Conservation (phyloP, 2,797 vertebrate species). For the Cuniculus paca region DNA sequence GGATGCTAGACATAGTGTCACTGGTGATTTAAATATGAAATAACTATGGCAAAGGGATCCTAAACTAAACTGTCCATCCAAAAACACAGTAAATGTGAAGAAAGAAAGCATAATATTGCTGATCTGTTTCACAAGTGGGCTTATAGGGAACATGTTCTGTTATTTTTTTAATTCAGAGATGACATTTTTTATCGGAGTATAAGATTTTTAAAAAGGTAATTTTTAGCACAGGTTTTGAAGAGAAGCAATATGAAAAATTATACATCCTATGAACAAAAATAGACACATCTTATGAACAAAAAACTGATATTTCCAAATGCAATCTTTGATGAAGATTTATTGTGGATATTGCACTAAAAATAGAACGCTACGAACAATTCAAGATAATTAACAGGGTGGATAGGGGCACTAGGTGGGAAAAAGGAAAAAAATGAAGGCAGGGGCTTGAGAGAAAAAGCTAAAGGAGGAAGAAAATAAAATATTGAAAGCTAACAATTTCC, state of each 20-base stretch:
- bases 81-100: not conserved
- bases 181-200: not conserved
- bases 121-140: not conserved
- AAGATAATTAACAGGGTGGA: not conserved
- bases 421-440: not conserved
- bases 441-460: not conserved
- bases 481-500: not conserved
- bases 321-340: conserved; percentile 2
- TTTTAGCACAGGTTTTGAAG: not conserved
- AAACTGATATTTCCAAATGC: conserved; percentile 10
- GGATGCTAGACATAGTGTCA: not conserved
- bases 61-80: not conserved
- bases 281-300: not conserved
- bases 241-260: not conserved
- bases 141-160: not conserved
- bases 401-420: not conserved
- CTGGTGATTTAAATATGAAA: conserved; percentile 36
- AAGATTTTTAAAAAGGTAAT: not conserved
- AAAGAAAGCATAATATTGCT: not conserved
- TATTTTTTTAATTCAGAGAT: not conserved
- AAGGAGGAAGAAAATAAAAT: not conserved
- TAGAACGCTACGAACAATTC: not conserved
- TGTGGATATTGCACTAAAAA: not conserved
- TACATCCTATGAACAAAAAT: not conserved
- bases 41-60: not conserved